Percentiles rank a stretch among this genome's conserved stretches.
phyloP scores from a whole-genome alignment of 2,113 vertebrate species.

The Etheostoma spectabile region DNA sequence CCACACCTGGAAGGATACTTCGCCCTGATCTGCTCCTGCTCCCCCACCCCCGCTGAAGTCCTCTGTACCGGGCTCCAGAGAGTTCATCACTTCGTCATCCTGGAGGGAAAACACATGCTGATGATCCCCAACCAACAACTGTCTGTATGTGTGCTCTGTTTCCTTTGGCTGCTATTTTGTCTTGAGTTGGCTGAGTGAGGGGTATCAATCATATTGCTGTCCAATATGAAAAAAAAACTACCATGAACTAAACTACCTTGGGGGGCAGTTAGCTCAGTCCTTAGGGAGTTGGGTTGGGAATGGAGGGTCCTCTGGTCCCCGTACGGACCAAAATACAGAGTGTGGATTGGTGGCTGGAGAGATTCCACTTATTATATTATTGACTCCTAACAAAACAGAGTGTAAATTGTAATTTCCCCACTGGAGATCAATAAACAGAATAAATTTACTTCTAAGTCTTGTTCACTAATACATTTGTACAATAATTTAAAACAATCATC shows the following conservation, averaged over 20 bases:
- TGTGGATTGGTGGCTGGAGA: too few species aligned
- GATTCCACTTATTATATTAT: too few species aligned
- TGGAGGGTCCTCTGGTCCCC: too few species aligned
- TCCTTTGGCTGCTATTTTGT: neutral
- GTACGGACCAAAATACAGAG: too few species aligned
- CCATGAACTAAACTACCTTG: neutral
- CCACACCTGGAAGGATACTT: slow-evolving; percentile 85
- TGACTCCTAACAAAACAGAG: too few species aligned
- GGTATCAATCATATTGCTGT: neutral
- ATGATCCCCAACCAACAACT: neutral
- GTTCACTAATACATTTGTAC: neutral
- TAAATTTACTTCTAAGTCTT: too few species aligned
- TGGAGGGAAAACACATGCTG: slow-evolving; percentile 57
- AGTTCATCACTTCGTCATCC: slow-evolving; percentile 94
- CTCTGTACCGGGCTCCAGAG: slow-evolving; percentile 87
- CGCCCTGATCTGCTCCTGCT: slow-evolving; percentile 80
- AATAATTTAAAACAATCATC: too few species aligned
- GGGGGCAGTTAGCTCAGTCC: too few species aligned
- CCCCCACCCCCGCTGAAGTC: slow-evolving; percentile 85
- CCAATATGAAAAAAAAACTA: neutral
- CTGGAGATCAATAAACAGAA: too few species aligned
- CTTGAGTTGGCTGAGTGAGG: neutral
- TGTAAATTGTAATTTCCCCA: too few species aligned
- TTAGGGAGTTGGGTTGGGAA: too few species aligned
- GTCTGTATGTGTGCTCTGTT: neutral